phyloP scores from a whole-genome alignment of 1,140 invertebrate species.

The Papilio aristodemus region DNA sequence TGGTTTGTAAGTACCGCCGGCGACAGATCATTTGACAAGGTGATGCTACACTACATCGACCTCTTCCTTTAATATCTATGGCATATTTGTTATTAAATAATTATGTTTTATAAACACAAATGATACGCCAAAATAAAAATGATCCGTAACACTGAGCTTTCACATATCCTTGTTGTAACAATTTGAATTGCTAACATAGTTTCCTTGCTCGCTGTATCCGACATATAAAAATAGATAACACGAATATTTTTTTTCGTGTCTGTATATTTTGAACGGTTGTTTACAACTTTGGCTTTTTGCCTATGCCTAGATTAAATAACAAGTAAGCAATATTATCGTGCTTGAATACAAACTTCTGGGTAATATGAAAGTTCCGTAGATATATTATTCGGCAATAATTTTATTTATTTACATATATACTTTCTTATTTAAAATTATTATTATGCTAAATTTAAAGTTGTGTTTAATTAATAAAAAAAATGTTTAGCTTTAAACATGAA shows the following conservation, averaged over 20 bases:
- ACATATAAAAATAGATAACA: conserved; percentile 10
- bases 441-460: no score
- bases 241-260: conserved; percentile 2
- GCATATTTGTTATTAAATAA: no score
- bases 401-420: no score
- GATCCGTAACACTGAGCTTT: neutral
- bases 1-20: no score
- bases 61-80: neutral
- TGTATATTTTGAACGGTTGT: conserved; percentile 18
- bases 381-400: no score
- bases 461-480: no score
- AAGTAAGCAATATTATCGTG: conserved; percentile 5
- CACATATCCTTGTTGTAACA: neutral
- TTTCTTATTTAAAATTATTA: no score
- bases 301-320: conserved; percentile 6
- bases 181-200: conserved; percentile 7
- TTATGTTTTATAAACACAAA: no score
- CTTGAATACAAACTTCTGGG: neutral
- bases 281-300: conserved; percentile 16
- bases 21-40: no score
- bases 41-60: no score
- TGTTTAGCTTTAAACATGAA: no score
- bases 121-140: no score
- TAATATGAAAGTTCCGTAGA: neutral
- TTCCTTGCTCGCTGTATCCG: neutral